These are phyloP conservation scores for Aromia moschata DNA, from an alignment of 2,888 invertebrate genomes.

Conservation along the genomic window DNA sequence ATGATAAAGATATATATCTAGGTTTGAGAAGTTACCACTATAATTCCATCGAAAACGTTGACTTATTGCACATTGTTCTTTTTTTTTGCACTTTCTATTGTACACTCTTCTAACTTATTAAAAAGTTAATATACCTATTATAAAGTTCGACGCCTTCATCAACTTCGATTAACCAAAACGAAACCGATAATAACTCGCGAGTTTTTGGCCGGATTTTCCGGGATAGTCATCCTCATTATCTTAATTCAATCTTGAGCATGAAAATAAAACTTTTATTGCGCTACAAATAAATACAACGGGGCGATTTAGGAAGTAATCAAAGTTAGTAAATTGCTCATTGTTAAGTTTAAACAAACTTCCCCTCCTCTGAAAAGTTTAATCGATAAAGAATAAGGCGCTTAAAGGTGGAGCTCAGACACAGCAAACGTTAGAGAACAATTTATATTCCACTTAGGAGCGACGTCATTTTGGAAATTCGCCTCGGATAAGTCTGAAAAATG, in stretches of 20 bases:
- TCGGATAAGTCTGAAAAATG: conserved; percentile 48
- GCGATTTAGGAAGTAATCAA: conserved; percentile 57
- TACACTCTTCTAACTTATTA: too few relatives aligned
- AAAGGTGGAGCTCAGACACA: conserved; percentile 45
- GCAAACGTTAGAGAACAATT: conserved; percentile 51
- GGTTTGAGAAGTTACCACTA: too few relatives aligned
- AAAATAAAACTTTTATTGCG: conserved; percentile 38
- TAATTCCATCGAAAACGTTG: too few relatives aligned
- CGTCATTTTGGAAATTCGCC: conserved; percentile 44
- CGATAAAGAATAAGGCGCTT: conserved; percentile 50
- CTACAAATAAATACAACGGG: conserved; percentile 40
- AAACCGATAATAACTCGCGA: background rate
- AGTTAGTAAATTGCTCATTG: conserved; percentile 60
- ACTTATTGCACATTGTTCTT: too few relatives aligned
- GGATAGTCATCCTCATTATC: conserved; percentile 12
- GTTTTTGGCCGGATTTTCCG: background rate
- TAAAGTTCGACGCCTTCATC: too few relatives aligned
- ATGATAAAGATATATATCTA: too few relatives aligned
- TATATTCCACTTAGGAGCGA: conserved; percentile 44
- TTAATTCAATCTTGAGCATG: conserved; percentile 30
- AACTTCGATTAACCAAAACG: too few relatives aligned
- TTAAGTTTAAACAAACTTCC: conserved; percentile 54
- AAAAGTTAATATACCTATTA: too few relatives aligned
- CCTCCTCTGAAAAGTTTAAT: conserved; percentile 54
- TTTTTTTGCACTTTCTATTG: too few relatives aligned